Percentiles rank a stretch among this genome's conserved stretches.
Conservation (phyloP, 2,888 invertebrate species). For the Hirtodrosophila trivittata region DNA sequence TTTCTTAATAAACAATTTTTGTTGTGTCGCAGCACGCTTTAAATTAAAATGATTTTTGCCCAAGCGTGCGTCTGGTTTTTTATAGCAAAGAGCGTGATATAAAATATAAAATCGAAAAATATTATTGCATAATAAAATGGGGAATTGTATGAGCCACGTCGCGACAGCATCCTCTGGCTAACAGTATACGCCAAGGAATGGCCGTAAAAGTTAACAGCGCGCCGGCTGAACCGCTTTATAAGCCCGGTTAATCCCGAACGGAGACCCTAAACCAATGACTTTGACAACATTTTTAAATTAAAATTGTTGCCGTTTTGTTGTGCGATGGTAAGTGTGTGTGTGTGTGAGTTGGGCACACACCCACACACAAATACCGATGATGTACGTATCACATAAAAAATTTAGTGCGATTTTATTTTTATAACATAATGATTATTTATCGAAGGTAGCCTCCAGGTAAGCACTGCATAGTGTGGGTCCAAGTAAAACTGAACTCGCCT, state of each 20-base stretch:
- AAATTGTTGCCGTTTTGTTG: constrained; percentile 60
- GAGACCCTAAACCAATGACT: constrained; percentile 52
- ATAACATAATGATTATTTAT: constrained; percentile 66
- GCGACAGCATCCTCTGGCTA: constrained; percentile 12
- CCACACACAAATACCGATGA: constrained; percentile 67
- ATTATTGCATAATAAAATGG: constrained; percentile 74
- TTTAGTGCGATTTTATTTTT: constrained; percentile 68
- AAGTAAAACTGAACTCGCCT: constrained; percentile 7
- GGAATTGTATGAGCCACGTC: constrained; percentile 41
- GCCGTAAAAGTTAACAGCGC: constrained; percentile 75
- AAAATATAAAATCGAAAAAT: constrained; percentile 75
- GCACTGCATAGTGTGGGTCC: constrained; percentile 17
- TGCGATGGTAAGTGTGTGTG: too few relatives aligned
- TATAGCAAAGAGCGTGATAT: constrained; percentile 46
- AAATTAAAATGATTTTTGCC: constrained; percentile 48
- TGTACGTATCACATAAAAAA: constrained; percentile 69
- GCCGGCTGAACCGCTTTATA: constrained; percentile 63
- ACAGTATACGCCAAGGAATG: constrained; percentile 26
- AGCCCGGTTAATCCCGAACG: constrained; percentile 53
- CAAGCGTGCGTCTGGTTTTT: constrained; percentile 33
- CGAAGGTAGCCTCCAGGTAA: constrained; percentile 40
- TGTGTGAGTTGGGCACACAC: constrained; percentile 7
- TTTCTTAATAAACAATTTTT: constrained; percentile 37
- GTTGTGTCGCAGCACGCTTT: constrained; percentile 20
- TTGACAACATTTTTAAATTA: constrained; percentile 75